Percentiles rank a stretch among this genome's conserved stretches.
phyloP scores from a whole-genome alignment of 64 coral and sea anemone species.

The Cladopsammia gracilis region DNA sequence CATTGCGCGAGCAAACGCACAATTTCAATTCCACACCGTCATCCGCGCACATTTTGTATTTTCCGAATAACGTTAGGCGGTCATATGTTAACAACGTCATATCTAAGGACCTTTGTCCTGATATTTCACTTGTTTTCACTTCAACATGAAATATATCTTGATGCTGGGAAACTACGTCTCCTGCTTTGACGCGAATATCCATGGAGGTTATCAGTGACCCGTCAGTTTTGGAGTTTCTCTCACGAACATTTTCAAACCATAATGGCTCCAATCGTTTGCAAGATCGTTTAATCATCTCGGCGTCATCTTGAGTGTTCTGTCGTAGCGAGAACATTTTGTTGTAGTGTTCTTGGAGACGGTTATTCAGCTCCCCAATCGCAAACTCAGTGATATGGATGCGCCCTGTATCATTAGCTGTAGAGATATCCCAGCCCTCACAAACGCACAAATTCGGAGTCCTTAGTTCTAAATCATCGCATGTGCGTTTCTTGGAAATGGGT shows the following conservation, averaged over 20 bases:
- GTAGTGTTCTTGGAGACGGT: constrained; percentile 46
- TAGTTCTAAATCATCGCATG: constrained; percentile 63
- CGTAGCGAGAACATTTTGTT: background rate
- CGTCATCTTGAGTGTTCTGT: background rate
- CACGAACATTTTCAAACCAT: constrained; percentile 62
- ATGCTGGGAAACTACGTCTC: background rate
- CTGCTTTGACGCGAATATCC: constrained; percentile 27
- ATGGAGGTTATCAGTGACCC: constrained; percentile 15
- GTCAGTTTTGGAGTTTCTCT: constrained; percentile 20
- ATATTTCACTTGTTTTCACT: constrained; percentile 7
- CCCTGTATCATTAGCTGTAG: constrained; percentile 20
- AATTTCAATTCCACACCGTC: constrained; percentile 34
- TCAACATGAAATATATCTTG: constrained; percentile 60
- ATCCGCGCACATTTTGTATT: constrained; percentile 40
- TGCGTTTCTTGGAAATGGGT: constrained; percentile 25
- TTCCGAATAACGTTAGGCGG: constrained; percentile 29
- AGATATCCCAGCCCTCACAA: constrained; percentile 65
- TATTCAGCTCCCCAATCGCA: constrained; percentile 53
- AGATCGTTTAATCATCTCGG: background rate
- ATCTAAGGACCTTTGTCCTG: constrained; percentile 7
- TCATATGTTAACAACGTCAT: constrained; percentile 51
- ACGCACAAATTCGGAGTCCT: constrained; percentile 63
- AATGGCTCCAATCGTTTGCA: constrained; percentile 34
- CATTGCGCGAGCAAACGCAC: constrained; percentile 36
- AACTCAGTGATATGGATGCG: constrained; percentile 37